These are phyloP conservation scores for Parnassius smintheus DNA, from an alignment of 2,888 invertebrate species.

Conservation along the genomic window DNA sequence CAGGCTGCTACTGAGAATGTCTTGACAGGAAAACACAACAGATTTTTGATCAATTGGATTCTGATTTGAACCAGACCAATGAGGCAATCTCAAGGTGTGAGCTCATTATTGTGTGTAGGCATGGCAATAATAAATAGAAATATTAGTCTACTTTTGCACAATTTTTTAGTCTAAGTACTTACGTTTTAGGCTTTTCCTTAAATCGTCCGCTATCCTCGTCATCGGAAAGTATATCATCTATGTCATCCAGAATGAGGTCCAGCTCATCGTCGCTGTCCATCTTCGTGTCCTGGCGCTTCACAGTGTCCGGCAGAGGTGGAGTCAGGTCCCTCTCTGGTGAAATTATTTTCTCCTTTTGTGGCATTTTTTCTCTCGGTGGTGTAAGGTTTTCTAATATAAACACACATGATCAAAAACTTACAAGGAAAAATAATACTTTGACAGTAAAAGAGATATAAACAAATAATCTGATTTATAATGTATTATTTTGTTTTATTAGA, in stretches of 20 bases:
- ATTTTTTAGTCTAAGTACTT: neutral
- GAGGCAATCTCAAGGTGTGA: too few species aligned
- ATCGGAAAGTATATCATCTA: conserved; percentile 71
- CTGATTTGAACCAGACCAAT: too few species aligned
- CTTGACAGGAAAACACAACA: too few species aligned
- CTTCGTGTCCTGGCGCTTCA: conserved; percentile 14
- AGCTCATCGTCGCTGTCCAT: conserved; percentile 61
- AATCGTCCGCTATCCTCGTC: conserved; percentile 61
- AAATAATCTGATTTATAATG: too few species aligned
- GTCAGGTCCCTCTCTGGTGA: conserved; percentile 31
- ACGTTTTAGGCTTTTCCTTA: conserved; percentile 43
- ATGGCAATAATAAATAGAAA: neutral
- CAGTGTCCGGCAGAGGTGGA: conserved; percentile 25
- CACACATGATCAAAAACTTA: too few species aligned
- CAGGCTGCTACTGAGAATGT: too few species aligned
- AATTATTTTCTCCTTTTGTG: conserved; percentile 32
- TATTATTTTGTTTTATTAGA: too few species aligned
- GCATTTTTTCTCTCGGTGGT: conserved; percentile 41
- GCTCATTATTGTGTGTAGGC: neutral
- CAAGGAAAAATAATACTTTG: too few species aligned
- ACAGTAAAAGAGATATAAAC: too few species aligned
- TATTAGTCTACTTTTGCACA: too few species aligned
- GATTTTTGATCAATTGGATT: too few species aligned
- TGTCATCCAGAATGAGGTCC: conserved; percentile 68
- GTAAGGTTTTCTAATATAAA: conserved; percentile 43